phyloP scores from a whole-genome alignment of 2,888 invertebrate species.

The Branchellion lobata region DNA sequence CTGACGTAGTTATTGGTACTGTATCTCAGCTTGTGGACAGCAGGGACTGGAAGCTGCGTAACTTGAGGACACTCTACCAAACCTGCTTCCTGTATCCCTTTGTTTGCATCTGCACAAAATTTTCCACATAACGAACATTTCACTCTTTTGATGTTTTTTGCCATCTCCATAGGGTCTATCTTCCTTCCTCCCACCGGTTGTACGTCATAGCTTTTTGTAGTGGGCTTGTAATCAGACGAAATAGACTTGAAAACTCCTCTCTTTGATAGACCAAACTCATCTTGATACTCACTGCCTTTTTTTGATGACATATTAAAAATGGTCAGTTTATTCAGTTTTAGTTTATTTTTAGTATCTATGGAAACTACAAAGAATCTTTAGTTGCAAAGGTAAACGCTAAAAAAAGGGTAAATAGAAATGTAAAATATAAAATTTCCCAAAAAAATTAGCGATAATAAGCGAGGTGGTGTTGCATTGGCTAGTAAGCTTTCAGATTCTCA shows the following conservation, averaged over 20 bases:
- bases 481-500: no score
- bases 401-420: neutral
- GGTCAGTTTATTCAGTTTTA: neutral
- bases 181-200: constrained; percentile 43
- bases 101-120: neutral
- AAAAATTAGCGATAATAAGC: no score
- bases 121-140: neutral
- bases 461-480: no score
- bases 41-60: constrained; percentile 17
- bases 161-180: neutral
- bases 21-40: constrained; percentile 43
- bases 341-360: neutral
- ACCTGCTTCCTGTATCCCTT: neutral
- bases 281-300: constrained; percentile 36
- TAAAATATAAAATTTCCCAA: neutral
- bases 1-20: constrained; percentile 43
- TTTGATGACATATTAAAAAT: neutral
- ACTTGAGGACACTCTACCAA: neutral
- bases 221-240: neutral
- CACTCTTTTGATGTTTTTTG: neutral
- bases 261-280: constrained; percentile 30
- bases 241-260: neutral
- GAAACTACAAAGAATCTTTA: neutral
- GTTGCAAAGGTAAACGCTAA: neutral
- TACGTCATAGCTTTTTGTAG: constrained; percentile 28